These are phyloP conservation scores for Drosophila nasuta DNA, from an alignment of 1,140 invertebrate species.

Conservation along the genomic window DNA sequence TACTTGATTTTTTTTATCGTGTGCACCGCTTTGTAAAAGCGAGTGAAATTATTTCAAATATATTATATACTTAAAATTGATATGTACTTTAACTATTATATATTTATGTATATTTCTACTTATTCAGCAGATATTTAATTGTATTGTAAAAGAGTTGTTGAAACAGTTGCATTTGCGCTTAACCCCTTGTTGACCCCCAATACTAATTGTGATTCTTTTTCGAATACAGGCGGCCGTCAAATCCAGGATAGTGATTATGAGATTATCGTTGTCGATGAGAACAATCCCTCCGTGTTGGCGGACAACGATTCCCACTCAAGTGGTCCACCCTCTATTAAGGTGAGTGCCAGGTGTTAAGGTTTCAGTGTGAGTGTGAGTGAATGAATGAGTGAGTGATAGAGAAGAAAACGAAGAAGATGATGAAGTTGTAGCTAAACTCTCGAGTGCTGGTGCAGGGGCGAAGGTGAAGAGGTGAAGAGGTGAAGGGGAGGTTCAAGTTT, in stretches of 20 bases:
- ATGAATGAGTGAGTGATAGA: background rate
- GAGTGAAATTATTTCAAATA: conserved; percentile 9
- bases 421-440: background rate
- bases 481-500: background rate
- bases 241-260: conserved; percentile 93
- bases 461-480: background rate
- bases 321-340: conserved; percentile 93
- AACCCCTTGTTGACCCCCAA: background rate
- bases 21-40: conserved; percentile 45
- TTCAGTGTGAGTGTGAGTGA: conserved; percentile 1
- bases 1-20: conserved; percentile 12
- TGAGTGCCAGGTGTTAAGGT: conserved; percentile 85
- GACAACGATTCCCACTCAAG: conserved; percentile 91
- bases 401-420: background rate
- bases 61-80: background rate
- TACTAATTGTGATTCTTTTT: conserved; percentile 19
- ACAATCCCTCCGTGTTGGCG: conserved; percentile 92
- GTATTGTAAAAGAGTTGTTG: conserved; percentile 38
- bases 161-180: background rate
- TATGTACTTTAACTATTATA: background rate
- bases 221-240: conserved; percentile 81
- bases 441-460: background rate
- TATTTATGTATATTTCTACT: background rate
- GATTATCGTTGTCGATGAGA: conserved; percentile 95
- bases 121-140: conserved; percentile 13